Base-by-base conservation (phyloP, 2,113 vertebrate genomes). In the Dasypus novemcinctus region DNA sequence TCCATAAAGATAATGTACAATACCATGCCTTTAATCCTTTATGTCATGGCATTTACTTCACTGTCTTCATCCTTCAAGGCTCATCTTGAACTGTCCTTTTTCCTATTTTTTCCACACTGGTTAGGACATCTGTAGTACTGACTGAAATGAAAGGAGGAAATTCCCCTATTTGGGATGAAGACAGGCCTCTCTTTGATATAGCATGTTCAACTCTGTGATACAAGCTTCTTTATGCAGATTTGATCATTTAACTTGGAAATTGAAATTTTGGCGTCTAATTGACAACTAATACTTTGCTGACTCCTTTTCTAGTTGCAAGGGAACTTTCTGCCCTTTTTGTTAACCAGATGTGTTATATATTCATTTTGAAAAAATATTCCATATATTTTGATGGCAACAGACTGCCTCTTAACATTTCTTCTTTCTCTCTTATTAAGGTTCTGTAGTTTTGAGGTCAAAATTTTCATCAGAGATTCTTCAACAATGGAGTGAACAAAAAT, bases 401-500 rank as follows among this genome's bases (percentile, higher is more conserved):
- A 93, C 15, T 87, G 17, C 31, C 27, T 72, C 7, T 41, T 9
- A 63, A 23, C 27, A 76, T 63, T 41, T 41, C 5, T 82, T 79
- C 29, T 69, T 90, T 72, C 43, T 80, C n/a, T 85, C 4, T 79
- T 81, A 75, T 46, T 63, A 93, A 81, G 17, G 80, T 82, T 85
- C 21, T 68, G 27, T 46, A 63, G 74, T 93, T 95, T 86, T 87
- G 31, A 92, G 14, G 20, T 64, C 25, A 64, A 54, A 81, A 6
- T 82, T 90, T 43, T 93, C 41, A 87, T 21, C 4, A 91, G 68
- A 36, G 0, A 61, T 43, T 97, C 87, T 69, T 72, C 95, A 79
- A 90, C 4, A 43, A 46, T 83, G 33, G 5, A 68, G 74, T 38
- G 43, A 95, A 63, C 2, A 76, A 93, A 97, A 90, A 90, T 94